Evolutionary conservation across 2,888 invertebrate genomes (phyloP).

Genomic region (Germaria angustata): DNA sequence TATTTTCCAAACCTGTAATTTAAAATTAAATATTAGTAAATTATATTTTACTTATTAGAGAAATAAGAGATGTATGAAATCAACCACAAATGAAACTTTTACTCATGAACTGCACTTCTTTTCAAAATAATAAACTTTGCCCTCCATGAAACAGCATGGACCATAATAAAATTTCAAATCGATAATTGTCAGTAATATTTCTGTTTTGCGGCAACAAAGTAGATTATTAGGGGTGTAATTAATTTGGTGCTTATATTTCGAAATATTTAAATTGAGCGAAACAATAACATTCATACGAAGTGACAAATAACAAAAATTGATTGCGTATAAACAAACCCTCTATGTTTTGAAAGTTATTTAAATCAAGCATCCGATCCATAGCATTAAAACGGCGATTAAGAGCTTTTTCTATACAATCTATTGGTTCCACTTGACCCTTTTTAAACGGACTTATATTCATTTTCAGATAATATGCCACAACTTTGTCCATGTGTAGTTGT

Average conservation of each 20-base stretch:
- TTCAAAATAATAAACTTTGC: too few species aligned
- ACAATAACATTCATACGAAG: too few species aligned
- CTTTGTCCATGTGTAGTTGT: constrained; percentile 62
- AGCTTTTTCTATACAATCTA: constrained; percentile 72
- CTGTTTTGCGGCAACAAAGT: too few species aligned
- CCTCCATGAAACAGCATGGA: too few species aligned
- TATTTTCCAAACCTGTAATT: constrained; percentile 71
- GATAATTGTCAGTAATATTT: too few species aligned
- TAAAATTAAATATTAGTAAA: not conserved
- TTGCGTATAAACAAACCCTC: constrained; percentile 69
- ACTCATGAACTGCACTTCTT: too few species aligned
- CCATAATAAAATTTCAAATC: too few species aligned
- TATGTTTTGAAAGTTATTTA: constrained; percentile 74
- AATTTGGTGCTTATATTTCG: too few species aligned
- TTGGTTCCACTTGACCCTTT: constrained; percentile 73
- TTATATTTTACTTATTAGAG: not conserved
- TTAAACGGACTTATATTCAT: constrained; percentile 74
- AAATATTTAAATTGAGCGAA: too few species aligned
- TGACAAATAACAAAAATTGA: too few species aligned
- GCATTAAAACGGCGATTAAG: constrained; percentile 72
- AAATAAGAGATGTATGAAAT: not conserved
- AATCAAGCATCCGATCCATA: constrained; percentile 74
- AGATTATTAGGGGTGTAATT: too few species aligned
- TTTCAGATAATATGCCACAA: constrained; percentile 71
- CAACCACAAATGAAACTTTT: too few species aligned